Conservation (phyloP, 2,797 vertebrate species). For the Avahi laniger region DNA sequence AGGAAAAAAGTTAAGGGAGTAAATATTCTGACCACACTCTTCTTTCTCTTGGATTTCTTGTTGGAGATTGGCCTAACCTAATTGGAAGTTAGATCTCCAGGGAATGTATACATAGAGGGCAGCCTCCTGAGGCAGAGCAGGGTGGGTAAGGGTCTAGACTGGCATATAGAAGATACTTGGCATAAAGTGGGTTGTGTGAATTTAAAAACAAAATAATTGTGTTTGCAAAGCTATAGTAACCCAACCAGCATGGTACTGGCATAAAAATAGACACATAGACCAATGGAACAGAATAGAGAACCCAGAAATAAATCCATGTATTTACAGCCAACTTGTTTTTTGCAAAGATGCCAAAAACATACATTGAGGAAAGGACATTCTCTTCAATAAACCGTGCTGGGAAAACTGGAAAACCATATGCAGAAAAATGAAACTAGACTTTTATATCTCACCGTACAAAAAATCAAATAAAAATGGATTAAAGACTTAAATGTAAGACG, state of each 20-base stretch:
- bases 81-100: not conserved
- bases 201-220: not conserved
- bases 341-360: not conserved
- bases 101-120: not conserved
- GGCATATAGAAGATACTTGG: not conserved
- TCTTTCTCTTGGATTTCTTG: not conserved
- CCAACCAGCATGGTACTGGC: not conserved
- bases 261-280: not conserved
- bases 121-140: not conserved
- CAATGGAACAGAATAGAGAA: not conserved
- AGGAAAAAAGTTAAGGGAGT: not conserved
- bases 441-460: not conserved
- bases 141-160: not conserved
- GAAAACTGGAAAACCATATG: not conserved
- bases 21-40: not conserved
- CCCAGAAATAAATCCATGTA: not conserved
- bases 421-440: not conserved
- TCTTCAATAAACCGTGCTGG: not conserved
- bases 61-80: not conserved
- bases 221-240: not conserved
- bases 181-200: not conserved
- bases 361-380: not conserved
- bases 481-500: not conserved
- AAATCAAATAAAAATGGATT: not conserved
- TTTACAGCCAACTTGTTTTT: not conserved